Evolutionary conservation across 2,113 vertebrate genomes (phyloP), one percentile per base, ranked within the genome.

Genomic region (Apodemus sylvaticus): DNA sequence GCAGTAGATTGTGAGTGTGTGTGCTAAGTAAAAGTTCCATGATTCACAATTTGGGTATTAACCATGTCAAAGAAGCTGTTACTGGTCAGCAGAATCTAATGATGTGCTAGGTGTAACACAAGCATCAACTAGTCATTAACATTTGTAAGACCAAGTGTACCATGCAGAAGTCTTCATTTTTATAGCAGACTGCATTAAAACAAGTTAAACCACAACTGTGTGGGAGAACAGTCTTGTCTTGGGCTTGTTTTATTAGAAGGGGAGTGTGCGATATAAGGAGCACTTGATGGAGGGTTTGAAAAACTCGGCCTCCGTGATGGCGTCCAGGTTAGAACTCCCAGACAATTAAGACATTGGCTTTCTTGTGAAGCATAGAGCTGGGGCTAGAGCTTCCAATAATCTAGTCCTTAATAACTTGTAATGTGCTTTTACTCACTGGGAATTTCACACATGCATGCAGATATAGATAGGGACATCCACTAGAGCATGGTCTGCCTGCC

Each of bases 101-200:
- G 98, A 98, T 96, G 98, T 98, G 93, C 96, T 97, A 95, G 88
- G 20, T 92, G 64, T 86, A 95, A 97, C 96, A 92, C 85, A 96
- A 93, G 96, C 98, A 97, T 97, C 98, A 97, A 98, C 92, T 89
- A 60, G 93, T 97, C 96, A 96, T 98, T 98, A 98, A 98, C 97
- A 95, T 96, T 85, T 98, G 98, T 98, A 98, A 98, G 98, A 97
- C 98, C 98, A 98, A 97, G 97, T 97, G 97, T 98, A 97, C 97
- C 96, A 3, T 97, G 98, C 97, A 96, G 96, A 98, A 97, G 94
- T 97, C 98, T 98, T 98, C 98, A 92, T 98, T 98, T 98, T 98
- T 98, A 98, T 98, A 98, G 96, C 97, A 98, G 97, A 98, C 93
- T 97, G 89, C 98, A 98, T 99, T 99, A 98, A 98, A 98, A 92